Evolutionary conservation across 2,888 invertebrate species (phyloP).

Genomic region (Volucella zonaria): DNA sequence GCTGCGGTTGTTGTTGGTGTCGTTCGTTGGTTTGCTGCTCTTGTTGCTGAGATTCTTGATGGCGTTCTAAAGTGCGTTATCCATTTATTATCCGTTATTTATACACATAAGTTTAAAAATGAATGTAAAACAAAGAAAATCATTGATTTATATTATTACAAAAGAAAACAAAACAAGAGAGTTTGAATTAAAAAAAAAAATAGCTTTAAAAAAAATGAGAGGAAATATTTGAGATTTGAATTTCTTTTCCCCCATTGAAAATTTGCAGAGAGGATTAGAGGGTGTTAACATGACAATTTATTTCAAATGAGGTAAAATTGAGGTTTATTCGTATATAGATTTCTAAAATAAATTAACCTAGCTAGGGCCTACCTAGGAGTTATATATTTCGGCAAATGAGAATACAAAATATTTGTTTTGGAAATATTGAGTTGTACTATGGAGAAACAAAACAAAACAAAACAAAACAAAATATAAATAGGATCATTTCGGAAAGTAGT

Average conservation of each 20-base stretch:
- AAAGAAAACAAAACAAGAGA: constrained; percentile 48
- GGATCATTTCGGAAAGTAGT: too few species aligned
- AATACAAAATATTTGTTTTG: constrained; percentile 1
- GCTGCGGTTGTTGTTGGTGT: constrained; percentile 81
- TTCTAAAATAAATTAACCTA: neutral
- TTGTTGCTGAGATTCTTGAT: constrained; percentile 77
- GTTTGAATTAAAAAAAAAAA: constrained; percentile 46
- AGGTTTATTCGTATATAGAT: neutral
- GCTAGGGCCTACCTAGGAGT: constrained; percentile 4
- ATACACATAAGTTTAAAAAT: constrained; percentile 44
- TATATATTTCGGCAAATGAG: neutral
- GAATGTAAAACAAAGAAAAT: constrained; percentile 68
- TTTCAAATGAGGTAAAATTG: neutral
- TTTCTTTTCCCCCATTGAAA: constrained; percentile 1
- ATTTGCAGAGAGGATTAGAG: neutral
- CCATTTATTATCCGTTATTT: constrained; percentile 59
- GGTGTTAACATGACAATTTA: constrained; percentile 9
- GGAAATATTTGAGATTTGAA: constrained; percentile 29
- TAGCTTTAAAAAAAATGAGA: constrained; percentile 11
- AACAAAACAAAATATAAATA: too few species aligned
- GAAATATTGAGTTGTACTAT: constrained; percentile 50
- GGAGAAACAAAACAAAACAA: too few species aligned
- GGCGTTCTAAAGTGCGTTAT: constrained; percentile 72
- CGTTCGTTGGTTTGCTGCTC: constrained; percentile 76
- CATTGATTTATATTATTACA: constrained; percentile 64